Conservation (phyloP, 2,797 vertebrate species). For the Tenualosa thibaudeaui region DNA sequence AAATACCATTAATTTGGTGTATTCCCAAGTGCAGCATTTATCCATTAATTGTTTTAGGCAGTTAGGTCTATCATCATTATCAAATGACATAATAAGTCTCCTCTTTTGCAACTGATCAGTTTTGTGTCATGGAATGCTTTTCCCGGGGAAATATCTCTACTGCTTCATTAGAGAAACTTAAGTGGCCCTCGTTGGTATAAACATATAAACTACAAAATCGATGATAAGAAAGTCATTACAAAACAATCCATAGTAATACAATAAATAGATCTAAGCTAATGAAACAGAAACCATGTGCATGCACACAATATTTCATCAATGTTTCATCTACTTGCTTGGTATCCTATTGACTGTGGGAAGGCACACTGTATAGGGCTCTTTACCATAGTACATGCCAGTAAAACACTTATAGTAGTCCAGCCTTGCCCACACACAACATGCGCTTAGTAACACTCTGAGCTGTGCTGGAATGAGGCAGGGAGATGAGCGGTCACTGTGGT, state of each 20-base stretch:
- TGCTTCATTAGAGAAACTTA: slow-evolving; percentile 9
- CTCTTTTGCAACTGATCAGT: slow-evolving; percentile 7
- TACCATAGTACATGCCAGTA: background rate
- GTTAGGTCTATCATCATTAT: slow-evolving; percentile 35
- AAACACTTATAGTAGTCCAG: background rate
- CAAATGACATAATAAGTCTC: slow-evolving; percentile 35
- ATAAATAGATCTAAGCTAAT: slow-evolving; percentile 22
- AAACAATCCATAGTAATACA: slow-evolving; percentile 10
- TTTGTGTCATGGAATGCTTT: slow-evolving; percentile 11
- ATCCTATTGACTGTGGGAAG: slow-evolving; percentile 15
- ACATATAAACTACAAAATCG: slow-evolving; percentile 12
- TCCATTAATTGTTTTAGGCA: slow-evolving; percentile 30
- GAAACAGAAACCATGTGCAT: background rate
- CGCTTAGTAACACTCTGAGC: background rate
- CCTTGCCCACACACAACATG: background rate
- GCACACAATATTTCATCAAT: slow-evolving; percentile 20
- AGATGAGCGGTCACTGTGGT: background rate
- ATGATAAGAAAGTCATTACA: slow-evolving; percentile 17
- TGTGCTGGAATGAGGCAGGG: background rate
- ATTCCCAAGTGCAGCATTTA: slow-evolving; percentile 31
- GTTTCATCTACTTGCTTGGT: slow-evolving; percentile 8
- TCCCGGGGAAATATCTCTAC: background rate
- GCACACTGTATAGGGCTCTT: background rate
- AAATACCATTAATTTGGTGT: slow-evolving; percentile 42
- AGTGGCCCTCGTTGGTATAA: background rate